Evolutionary conservation across 2,113 vertebrate genomes (phyloP), one percentile per base, ranked within the genome.

Genomic region (Chionomys nivalis): DNA sequence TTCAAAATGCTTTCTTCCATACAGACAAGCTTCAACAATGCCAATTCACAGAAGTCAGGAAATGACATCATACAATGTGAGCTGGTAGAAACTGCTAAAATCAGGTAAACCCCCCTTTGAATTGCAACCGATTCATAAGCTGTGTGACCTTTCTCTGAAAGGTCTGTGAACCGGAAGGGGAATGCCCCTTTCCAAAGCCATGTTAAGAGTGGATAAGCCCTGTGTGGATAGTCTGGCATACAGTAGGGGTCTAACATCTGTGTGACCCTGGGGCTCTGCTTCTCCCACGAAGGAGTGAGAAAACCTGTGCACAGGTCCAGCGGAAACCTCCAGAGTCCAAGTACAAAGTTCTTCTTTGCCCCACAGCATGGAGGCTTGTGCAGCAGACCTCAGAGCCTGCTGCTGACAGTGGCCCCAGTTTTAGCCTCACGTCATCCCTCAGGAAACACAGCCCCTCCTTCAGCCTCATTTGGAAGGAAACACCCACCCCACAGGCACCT

Each of bases 71-170:
- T 75, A n/a, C 21, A 11, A 9, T 28, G 21, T 21, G 61, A 70
- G 24, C 14, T n/a, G 23, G 92, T 16, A 77, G 78, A 58, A 87
- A 58, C 42, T 8, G 1, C 36, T 11, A 66, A 26, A 76, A 77
- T 31, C 52, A 49, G 89, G 58, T 28, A 65, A 65, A 66, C 10
- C 65, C 79, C 42, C 28, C 75, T 49, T 70, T 52, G 85, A 24
- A 52, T 63, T 42, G 58, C 61, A 75, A 7, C 42, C 52, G 23
- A 44, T 63, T 83, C 87, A 16, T 1, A 2, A 12, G 61, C 93
- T 87, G 47, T 17, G 78, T 94, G 75, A 42, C 9, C 85, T 90
- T 33, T 79, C 63, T 93, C 82, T 75, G 93, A 91, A 75, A 17
- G 21, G 70, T 21, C 36, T 83, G 39, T 75, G 82, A 87, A 28